Base-by-base conservation (phyloP, 2,888 invertebrate genomes). In the Nymphalis urticae region DNA sequence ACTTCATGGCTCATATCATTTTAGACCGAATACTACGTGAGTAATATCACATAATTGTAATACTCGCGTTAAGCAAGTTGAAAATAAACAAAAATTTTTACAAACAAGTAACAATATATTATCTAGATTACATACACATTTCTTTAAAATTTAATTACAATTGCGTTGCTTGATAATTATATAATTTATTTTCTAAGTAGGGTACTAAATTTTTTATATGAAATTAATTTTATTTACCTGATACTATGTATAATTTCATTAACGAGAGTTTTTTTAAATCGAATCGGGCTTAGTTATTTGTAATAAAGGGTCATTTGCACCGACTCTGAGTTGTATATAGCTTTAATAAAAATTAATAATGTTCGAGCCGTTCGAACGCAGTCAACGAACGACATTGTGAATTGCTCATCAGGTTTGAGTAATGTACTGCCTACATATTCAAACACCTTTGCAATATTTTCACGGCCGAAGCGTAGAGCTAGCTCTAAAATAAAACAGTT, bases 401-500 rank as follows among this genome's bases (percentile, higher is more conserved):
- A 79, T 80, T 79, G 80, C 83, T 84, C 86, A 80, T 83, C 79
- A 77, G 76, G 78, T 80, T 81, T 75, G 82, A 81, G 81, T 82
- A 82, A 81, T 71, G 73, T 69, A 67, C 74, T 75, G 79, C 77
- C 81, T 79, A 78, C 77, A 71, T 80, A 73, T 68, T 27, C 69
- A 64, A 75, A 77, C 75, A 85, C 83, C 84, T 87, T 82, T 85
- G 87, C 87, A 87, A 82, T 80, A 80, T 87, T 85, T 90, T 90
- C 91, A 90, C 80, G 90, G 91, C 80, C 90, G 85, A 77, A 81
- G 82, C 76, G 77, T 80, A 76, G 79, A 83, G 87, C 85, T 85
- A 86, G 84, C 79, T 82, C 89, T 84, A 90, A 92, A 91, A 90
- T 91, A 90, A 91, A 89, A 89, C 91, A 91, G 91, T 92, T 82